Percentiles rank a stretch among this genome's conserved stretches.
Evolutionary conservation across 2,797 vertebrate genomes (phyloP).

Genomic region (Lepus oiostolus): DNA sequence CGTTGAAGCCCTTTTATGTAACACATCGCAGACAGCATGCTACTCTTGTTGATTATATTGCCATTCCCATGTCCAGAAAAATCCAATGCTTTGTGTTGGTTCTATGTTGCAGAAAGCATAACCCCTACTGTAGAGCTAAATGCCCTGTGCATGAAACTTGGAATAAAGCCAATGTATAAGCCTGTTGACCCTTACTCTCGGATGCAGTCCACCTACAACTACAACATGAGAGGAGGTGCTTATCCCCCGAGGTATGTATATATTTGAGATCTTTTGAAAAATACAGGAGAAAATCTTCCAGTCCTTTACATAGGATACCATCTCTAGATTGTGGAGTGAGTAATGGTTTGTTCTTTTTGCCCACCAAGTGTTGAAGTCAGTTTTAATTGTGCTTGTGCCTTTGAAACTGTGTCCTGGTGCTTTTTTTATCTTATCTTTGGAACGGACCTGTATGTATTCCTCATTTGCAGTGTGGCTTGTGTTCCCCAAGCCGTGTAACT

Average conservation of each 20-base stretch:
- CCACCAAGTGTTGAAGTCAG: not conserved
- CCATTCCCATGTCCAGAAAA: slow-evolving; percentile 15
- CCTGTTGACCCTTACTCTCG: slow-evolving; percentile 96
- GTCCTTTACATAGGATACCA: not conserved
- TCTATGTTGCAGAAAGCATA: slow-evolving; percentile 92
- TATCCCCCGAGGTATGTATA: slow-evolving; percentile 90
- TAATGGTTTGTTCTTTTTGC: not conserved
- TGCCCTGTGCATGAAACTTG: slow-evolving; percentile 98
- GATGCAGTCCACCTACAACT: slow-evolving; percentile 97
- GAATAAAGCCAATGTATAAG: slow-evolving; percentile 98
- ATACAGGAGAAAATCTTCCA: not conserved
- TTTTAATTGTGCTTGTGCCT: slow-evolving; percentile 8
- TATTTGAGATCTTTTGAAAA: not conserved
- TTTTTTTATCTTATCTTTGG: not conserved
- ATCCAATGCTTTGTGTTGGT: slow-evolving; percentile 61
- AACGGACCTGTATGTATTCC: not conserved
- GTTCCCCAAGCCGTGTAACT: not conserved
- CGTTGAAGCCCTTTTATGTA: slow-evolving; percentile 5
- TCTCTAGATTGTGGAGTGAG: not conserved
- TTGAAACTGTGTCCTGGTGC: slow-evolving; percentile 1
- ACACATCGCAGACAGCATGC: slow-evolving; percentile 30
- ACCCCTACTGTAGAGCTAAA: slow-evolving; percentile 97
- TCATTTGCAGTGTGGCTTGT: not conserved
- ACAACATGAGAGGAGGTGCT: slow-evolving; percentile 92
- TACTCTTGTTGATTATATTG: slow-evolving; percentile 16